Percentiles rank a stretch among this genome's conserved stretches.
Conservation (phyloP, 2,113 vertebrate genomes). For the Danionella cerebrum region DNA sequence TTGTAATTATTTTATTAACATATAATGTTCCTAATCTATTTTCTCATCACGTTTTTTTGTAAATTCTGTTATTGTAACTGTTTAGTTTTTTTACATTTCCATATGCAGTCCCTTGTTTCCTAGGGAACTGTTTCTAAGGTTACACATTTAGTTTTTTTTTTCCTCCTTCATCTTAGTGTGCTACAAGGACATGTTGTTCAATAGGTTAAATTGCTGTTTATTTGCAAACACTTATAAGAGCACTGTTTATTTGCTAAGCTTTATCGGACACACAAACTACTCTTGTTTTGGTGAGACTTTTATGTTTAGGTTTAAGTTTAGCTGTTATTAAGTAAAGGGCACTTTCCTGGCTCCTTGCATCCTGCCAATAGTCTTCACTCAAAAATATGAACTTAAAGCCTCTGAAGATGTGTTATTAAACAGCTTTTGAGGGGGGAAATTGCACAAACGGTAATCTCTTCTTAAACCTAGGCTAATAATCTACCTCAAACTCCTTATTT, state of each 20-base stretch:
- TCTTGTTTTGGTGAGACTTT: too few relatives aligned
- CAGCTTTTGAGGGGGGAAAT: background rate
- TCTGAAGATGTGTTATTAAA: slow-evolving; percentile 39
- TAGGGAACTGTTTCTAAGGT: slow-evolving; percentile 53
- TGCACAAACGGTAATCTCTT: background rate
- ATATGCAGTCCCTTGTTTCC: slow-evolving; percentile 41
- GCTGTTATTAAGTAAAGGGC: too few relatives aligned
- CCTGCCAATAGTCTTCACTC: slow-evolving; percentile 3
- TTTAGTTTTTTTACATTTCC: slow-evolving; percentile 22
- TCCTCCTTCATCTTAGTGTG: slow-evolving; percentile 3
- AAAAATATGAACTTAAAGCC: slow-evolving; percentile 31
- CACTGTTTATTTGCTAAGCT: too few relatives aligned
- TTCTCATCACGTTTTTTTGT: too few relatives aligned
- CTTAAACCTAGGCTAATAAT: background rate
- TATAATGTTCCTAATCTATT: too few relatives aligned
- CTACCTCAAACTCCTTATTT: background rate
- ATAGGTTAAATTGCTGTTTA: slow-evolving; percentile 14
- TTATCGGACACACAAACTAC: too few relatives aligned
- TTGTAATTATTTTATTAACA: too few relatives aligned
- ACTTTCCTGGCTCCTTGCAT: too few relatives aligned
- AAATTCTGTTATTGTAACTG: too few relatives aligned
- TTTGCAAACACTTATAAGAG: background rate
- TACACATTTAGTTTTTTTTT: slow-evolving; percentile 40
- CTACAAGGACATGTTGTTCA: slow-evolving; percentile 18
- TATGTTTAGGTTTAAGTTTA: too few relatives aligned